Evolutionary conservation across 2,888 invertebrate genomes (phyloP), one percentile per base, ranked within the genome.

Genomic region (Rhingia campestris): DNA sequence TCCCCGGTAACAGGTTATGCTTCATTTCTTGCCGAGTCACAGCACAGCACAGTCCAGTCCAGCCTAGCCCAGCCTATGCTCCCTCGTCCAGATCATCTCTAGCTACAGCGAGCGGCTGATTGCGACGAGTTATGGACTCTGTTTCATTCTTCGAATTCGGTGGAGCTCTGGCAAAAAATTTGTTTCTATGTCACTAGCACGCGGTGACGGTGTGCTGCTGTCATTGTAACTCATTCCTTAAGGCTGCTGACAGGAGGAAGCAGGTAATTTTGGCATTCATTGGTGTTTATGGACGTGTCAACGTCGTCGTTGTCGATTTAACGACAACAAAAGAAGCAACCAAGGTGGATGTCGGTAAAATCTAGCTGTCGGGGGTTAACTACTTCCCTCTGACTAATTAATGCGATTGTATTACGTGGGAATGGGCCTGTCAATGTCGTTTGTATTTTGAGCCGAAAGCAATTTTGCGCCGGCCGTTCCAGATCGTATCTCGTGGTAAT

Each of bases 221-320:
- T 61, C 81, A 76, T 41, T 43, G 59, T 66, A 33, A 73, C 53
- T 79, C 79, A 73, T 54, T 66, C 39, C 58, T 49, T 61, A 47
- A 56, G 63, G 61, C 33, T 39, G 61, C 9, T 37, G 70, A 22
- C 1, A 51, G 58, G n/a, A 47, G 79, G 79, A 69, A 82, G 64
- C 82, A 79, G 79, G 79, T 74, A 82, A 82, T 82, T 77, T 79
- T 72, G 73, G 79, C 79, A 77, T 63, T 77, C 73, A 67, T 54
- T 63, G 72, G 72, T 73, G 73, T 73, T 63, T 82, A 73, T 82
- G 64, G 54, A 74, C 77, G 51, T 73, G 67, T 73, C 77, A 61
- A 22, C 22, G 22, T 22, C 22, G 22, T 22, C 59, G 80, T 33
- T 35, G 33, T 14, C 14, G 53, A 22, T 22, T 22, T 2, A 22